Conservation (phyloP, 2,797 vertebrate species). For the Acanthurus tractus region DNA sequence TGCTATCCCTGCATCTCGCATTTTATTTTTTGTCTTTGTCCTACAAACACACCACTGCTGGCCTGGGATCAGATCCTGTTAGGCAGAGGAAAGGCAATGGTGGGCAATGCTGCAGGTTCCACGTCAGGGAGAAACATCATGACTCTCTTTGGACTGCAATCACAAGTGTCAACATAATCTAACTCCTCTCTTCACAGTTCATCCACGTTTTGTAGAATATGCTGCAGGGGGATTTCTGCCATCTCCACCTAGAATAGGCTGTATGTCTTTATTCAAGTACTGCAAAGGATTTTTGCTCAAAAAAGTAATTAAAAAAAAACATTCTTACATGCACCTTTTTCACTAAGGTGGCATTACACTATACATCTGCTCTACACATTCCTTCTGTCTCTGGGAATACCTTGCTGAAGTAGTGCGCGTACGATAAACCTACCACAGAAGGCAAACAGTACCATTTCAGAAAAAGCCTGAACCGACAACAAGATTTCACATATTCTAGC, state of each 20-base stretch:
- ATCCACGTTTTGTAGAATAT: constrained; percentile 72
- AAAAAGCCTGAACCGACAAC: constrained; percentile 80
- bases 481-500: constrained; percentile 83
- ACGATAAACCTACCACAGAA: constrained; percentile 86
- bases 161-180: constrained; percentile 71
- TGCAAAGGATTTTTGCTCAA: constrained; percentile 85
- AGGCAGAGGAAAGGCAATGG: constrained; percentile 61
- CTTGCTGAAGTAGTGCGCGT: constrained; percentile 79
- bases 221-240: constrained; percentile 66
- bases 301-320: constrained; percentile 78
- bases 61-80: constrained; percentile 54
- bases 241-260: constrained; percentile 83
- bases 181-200: constrained; percentile 72
- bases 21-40: constrained; percentile 30
- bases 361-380: constrained; percentile 82
- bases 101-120: constrained; percentile 60
- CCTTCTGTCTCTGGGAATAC: constrained; percentile 85
- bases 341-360: constrained; percentile 67
- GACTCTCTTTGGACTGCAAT: constrained; percentile 81
- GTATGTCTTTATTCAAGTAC: constrained; percentile 89
- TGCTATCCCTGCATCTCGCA: constrained; percentile 12
- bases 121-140: constrained; percentile 76
- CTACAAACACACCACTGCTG: constrained; percentile 37
- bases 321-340: constrained; percentile 74
- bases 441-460: constrained; percentile 88